Percentiles rank a stretch among this genome's conserved stretches.
These are phyloP conservation scores for Chrysolophus pictus DNA, from an alignment of 2,797 vertebrate genomes.

Conservation along the genomic window DNA sequence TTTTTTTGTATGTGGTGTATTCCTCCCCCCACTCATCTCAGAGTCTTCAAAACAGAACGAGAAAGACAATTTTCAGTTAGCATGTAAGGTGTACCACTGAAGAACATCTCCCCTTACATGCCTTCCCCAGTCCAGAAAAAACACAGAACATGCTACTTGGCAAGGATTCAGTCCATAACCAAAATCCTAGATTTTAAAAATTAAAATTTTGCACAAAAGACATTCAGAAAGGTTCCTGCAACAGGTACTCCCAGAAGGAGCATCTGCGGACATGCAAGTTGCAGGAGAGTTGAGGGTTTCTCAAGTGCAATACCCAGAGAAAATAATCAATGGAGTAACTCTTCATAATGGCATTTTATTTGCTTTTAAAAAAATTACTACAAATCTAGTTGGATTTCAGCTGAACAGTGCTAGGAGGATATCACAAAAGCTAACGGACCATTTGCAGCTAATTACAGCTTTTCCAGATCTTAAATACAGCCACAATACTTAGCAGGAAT, in stretches of 20 bases:
- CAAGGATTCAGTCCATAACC: slow-evolving; percentile 34
- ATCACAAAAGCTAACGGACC: slow-evolving; percentile 40
- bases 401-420: slow-evolving; percentile 41
- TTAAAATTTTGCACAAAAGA: background rate
- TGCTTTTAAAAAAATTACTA: slow-evolving; percentile 13
- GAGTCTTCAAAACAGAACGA: background rate
- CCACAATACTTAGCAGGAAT: background rate
- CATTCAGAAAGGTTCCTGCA: background rate
- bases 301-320: slow-evolving; percentile 40
- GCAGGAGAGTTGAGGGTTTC: slow-evolving; percentile 22
- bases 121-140: background rate
- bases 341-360: slow-evolving; percentile 9
- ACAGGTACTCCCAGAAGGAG: background rate
- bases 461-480: slow-evolving; percentile 20
- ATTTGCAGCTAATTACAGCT: slow-evolving; percentile 40
- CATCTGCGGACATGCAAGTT: slow-evolving; percentile 1
- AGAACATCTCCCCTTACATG: background rate
- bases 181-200: background rate
- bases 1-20: background rate
- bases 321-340: slow-evolving; percentile 37
- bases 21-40: background rate
- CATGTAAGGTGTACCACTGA: background rate
- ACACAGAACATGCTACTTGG: background rate
- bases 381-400: slow-evolving; percentile 59
- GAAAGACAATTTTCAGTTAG: slow-evolving; percentile 20